Base-by-base conservation (phyloP, 2,113 vertebrate genomes). In the Alligator mississippiensis region DNA sequence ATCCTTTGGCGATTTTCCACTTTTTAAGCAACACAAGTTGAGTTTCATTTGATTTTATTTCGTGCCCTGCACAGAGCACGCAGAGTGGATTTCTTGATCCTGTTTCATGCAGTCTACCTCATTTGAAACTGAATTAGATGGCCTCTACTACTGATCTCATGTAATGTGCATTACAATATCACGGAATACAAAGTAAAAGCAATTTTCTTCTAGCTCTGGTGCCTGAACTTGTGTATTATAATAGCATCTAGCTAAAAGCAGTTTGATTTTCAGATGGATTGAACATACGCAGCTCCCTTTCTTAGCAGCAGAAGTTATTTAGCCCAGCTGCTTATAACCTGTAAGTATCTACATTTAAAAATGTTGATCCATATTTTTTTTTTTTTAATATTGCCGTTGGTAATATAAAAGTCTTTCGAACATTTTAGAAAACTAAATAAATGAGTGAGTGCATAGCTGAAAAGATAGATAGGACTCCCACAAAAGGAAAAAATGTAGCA, bases 51-150 rank as follows among this genome's bases (percentile, higher is more conserved):
- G 34, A 58, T 77, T 30, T 34, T 13, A 47, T 27, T 1, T 1
- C 0, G 6, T 3, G 17, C 28, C 21, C 54, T 58, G 9, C 64
- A 30, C 0, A 4, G 28, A 66, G 28, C 2, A 22, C 2, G 25
- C 2, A n/a, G n/a, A 1, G 5, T 1, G 1, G 9, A 24, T 55
- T 2, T 47, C 59, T 14, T 84, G 0, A 0, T 25, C 3, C 2
- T 0, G 7, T 57, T 30, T 62, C 47, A 0, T 19, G 24, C 6
- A 0, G 8, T 68, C 13, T 22, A 6, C 16, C 10, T 5, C 11
- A 25, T 68, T 28, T 68, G 16, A 70, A 70, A 30, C 34, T 54
- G 72, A 24, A 28, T 21, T 59, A 27, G 19, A 34, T 62, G 57
- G 47, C 25, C 62, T 54, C 66, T 8, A 14, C 5, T 25, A 0